Percentiles rank a stretch among this genome's conserved stretches.
Conservation (phyloP, 2,113 vertebrate species). For the Acrocephalus kingi region DNA sequence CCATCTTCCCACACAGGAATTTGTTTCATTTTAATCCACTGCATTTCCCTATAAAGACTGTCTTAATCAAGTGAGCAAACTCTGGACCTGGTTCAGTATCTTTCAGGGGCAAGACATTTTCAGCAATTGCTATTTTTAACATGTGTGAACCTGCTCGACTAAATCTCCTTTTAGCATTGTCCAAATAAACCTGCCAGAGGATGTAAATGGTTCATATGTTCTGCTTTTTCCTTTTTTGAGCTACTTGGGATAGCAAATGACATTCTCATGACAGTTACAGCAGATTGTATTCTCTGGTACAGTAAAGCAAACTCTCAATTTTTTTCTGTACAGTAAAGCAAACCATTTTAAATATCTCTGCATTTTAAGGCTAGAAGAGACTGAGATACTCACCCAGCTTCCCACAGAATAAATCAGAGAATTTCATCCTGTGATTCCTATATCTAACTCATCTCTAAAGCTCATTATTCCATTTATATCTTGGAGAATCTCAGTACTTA, state of each 20-base stretch:
- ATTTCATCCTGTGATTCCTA: neutral
- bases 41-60: neutral
- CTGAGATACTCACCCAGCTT: neutral
- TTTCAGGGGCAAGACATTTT: conserved; percentile 4
- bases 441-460: neutral
- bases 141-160: neutral
- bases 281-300: conserved; percentile 36
- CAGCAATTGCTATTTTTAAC: conserved; percentile 23
- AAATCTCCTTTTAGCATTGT: neutral
- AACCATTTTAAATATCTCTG: neutral
- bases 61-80: neutral
- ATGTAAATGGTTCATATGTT: neutral
- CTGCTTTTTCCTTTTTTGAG: neutral
- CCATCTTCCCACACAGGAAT: neutral
- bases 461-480: neutral
- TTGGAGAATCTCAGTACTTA: neutral
- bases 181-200: conserved; percentile 1
- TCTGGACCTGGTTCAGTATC: neutral
- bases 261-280: neutral
- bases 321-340: neutral
- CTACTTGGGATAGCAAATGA: neutral
- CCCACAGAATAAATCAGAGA: neutral
- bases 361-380: neutral
- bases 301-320: neutral
- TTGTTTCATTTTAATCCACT: neutral